A percentile compares a stretch with the other conserved stretches of the same genome.
Evolutionary conservation across 2,888 invertebrate species (phyloP).

Genomic region (Drosophila atroscutellata): DNA sequence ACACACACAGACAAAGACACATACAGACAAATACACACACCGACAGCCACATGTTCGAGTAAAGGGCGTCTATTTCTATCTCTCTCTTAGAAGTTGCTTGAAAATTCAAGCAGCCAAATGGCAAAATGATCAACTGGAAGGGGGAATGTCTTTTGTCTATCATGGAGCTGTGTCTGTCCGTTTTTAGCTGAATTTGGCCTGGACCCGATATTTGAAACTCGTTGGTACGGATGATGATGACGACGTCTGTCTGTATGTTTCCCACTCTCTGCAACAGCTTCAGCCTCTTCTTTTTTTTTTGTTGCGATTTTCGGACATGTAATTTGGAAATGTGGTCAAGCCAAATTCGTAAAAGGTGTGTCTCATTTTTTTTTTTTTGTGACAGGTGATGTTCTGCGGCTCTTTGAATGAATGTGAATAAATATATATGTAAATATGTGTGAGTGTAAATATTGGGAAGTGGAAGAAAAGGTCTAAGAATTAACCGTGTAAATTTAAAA

Average conservation of each 20-base stretch:
- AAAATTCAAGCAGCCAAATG: conserved; percentile 25
- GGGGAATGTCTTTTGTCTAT: conserved; percentile 26
- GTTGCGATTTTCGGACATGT: conserved; percentile 33
- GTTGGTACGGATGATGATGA: conserved; percentile 26
- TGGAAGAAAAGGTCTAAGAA: not conserved
- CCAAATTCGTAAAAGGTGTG: conserved; percentile 46
- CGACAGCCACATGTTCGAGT: conserved; percentile 2
- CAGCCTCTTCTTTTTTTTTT: not conserved
- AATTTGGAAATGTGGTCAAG: conserved; percentile 55
- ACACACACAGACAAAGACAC: conserved; percentile 1
- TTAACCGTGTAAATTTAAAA: too few species aligned
- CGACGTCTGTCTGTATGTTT: conserved; percentile 6
- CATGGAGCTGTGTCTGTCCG: conserved; percentile 8
- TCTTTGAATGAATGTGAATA: not conserved
- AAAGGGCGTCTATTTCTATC: conserved; percentile 44
- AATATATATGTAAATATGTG: not conserved
- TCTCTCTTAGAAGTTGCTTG: conserved; percentile 43
- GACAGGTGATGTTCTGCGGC: conserved; percentile 48
- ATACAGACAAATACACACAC: not conserved
- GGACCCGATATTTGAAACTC: conserved; percentile 25
- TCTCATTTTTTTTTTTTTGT: conserved; percentile 23
- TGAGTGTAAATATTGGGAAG: conserved; percentile 3
- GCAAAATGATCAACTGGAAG: conserved; percentile 6
- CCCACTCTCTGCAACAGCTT: not conserved
- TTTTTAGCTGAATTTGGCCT: conserved; percentile 23